phyloP scores from a whole-genome alignment of 2,113 vertebrate species.

The Dasypus novemcinctus region DNA sequence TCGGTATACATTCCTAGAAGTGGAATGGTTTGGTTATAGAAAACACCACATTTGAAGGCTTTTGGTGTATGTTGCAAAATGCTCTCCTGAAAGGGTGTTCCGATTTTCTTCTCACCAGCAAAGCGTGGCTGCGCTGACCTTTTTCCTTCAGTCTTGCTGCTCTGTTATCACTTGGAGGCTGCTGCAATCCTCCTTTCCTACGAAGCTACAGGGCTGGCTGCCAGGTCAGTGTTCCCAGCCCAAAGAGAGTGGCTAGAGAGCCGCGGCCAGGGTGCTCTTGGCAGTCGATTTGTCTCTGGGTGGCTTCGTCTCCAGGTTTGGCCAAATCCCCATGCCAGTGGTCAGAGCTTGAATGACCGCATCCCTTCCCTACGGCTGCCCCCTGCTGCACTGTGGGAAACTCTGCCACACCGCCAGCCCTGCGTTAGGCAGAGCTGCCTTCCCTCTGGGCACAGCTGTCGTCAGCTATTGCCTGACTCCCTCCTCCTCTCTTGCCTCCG shows the following conservation, averaged over 20 bases:
- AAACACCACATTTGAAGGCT: background rate
- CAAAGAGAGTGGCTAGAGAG: background rate
- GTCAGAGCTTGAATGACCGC: background rate
- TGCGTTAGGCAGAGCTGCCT: background rate
- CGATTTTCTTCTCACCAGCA: background rate
- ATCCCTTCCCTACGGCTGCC: background rate
- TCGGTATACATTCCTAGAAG: background rate
- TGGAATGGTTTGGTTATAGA: background rate
- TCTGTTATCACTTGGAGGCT: background rate
- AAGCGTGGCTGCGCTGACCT: background rate
- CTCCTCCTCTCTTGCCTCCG: background rate
- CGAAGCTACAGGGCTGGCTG: background rate
- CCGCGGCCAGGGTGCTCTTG: background rate
- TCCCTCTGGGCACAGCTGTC: background rate
- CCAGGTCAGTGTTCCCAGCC: background rate
- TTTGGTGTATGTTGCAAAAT: background rate
- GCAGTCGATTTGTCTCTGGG: background rate
- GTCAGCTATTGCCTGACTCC: background rate
- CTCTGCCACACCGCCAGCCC: background rate
- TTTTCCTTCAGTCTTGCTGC: background rate
- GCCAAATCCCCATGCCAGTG: background rate
- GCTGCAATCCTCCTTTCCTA: background rate
- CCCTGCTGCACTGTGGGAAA: background rate
- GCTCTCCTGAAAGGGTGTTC: background rate
- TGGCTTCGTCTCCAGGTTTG: background rate